A percentile compares a stretch with the other conserved stretches of the same genome.
Conservation (phyloP, 2,797 vertebrate genomes). For the Oceanodroma leucorhoa region DNA sequence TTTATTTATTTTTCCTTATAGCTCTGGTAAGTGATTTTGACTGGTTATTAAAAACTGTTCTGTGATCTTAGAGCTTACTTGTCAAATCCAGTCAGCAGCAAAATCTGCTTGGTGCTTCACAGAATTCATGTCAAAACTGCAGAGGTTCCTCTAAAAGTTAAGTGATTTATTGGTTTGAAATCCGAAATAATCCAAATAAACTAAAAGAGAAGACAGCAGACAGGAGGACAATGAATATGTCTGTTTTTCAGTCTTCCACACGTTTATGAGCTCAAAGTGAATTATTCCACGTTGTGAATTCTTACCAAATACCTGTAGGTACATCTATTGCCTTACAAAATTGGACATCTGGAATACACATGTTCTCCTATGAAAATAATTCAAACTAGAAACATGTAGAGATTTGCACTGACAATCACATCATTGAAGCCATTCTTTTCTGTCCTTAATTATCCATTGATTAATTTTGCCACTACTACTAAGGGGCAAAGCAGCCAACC, state of each 20-base stretch:
- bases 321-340: not conserved
- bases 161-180: not conserved
- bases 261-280: not conserved
- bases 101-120: not conserved
- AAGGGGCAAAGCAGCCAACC: not conserved
- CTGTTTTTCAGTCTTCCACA: not conserved
- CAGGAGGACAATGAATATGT: not conserved
- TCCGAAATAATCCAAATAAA: not conserved
- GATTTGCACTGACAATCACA: not conserved
- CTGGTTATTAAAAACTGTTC: slow-evolving; percentile 13
- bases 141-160: not conserved
- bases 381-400: not conserved
- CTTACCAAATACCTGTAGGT: not conserved
- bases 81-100: not conserved
- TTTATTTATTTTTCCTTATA: not conserved
- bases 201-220: not conserved
- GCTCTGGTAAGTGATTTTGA: not conserved
- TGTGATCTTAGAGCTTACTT: not conserved
- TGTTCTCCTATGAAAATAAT: not conserved
- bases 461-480: not conserved
- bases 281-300: not conserved
- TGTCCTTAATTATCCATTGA: not conserved
- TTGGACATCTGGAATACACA: not conserved
- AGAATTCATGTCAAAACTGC: not conserved
- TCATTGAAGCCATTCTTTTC: not conserved